phyloP scores from a whole-genome alignment of 2,113 vertebrate genomes.

The Cyphomyrus discorhynchus region DNA sequence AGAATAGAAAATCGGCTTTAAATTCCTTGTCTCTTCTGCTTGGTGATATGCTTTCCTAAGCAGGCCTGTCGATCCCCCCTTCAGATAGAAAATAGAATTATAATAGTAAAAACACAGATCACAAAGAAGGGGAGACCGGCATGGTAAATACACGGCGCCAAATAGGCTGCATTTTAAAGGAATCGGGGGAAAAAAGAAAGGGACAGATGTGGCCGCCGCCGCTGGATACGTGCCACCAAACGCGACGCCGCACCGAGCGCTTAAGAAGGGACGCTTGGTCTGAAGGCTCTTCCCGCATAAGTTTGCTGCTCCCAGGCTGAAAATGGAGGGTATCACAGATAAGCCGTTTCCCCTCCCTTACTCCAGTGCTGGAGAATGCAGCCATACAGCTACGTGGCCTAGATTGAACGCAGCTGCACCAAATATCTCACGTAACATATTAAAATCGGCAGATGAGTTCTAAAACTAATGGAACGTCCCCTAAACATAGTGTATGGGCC shows the following conservation, averaged over 20 bases:
- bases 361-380: conserved; percentile 40
- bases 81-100: neutral
- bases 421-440: neutral
- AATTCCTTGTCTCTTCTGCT: neutral
- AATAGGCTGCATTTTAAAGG: neutral
- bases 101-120: neutral
- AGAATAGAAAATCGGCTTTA: neutral
- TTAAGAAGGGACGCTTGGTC: neutral
- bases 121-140: neutral
- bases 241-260: neutral
- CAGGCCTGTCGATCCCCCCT: neutral
- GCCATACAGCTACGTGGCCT: conserved; percentile 33
- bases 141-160: neutral
- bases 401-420: conserved; percentile 17
- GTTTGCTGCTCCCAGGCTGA: conserved; percentile 38
- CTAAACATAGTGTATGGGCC: neutral
- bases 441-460: neutral
- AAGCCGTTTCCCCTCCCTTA: conserved; percentile 30
- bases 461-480: neutral
- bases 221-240: neutral
- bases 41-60: neutral
- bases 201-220: neutral
- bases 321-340: conserved; percentile 51
- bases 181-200: neutral
- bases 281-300: conserved; percentile 24